Base-by-base conservation (phyloP, 2,888 invertebrate genomes). In the Cantharis nigra region DNA sequence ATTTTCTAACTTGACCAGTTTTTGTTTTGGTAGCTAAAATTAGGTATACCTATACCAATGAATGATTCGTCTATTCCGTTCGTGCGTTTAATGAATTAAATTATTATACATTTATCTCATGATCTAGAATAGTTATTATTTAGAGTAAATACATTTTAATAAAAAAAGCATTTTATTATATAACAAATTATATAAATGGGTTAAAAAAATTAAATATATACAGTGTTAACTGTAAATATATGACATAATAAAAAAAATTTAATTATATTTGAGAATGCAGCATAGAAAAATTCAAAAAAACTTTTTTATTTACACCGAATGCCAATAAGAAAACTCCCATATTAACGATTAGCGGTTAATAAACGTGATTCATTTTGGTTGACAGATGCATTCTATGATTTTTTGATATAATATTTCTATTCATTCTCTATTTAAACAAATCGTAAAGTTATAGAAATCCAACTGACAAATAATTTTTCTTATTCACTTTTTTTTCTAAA, bases 381-480 rank as follows among this genome's bases (percentile, higher is more conserved):
- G 69, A 28, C 69, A 33, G 28, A 69, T 73, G 73, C 73, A 62
- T 69, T 67, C 69, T 73, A 73, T 73, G 62, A 73, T 67, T 69
- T 69, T 69, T 69, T 49, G 73, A 73, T 67, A 67, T 73, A 33
- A 49, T 72, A 64, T 73, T 73, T 73, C 73, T 73, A 73, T 73
- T 73, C 73, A 73, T 69, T 67, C 28, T 18, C 69, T 62, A 62
- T 49, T 69, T 69, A 23, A 73, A 73, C 73, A 73, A 73, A 73
- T 73, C 69, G 73, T 69, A 72, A 64, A 73, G 49, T 67, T 65
- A 67, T 20, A 73, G 69, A 49, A 62, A 69, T 62, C 67, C 73
- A 73, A 73, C 70, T 73, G 73, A 23, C 62, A 69, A 67, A 67
- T 67, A 67, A 20, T 67, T 20, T 67, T 67, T 67, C 26, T 26